phyloP scores from a whole-genome alignment of 2,888 invertebrate species.

The Acleris cristana region DNA sequence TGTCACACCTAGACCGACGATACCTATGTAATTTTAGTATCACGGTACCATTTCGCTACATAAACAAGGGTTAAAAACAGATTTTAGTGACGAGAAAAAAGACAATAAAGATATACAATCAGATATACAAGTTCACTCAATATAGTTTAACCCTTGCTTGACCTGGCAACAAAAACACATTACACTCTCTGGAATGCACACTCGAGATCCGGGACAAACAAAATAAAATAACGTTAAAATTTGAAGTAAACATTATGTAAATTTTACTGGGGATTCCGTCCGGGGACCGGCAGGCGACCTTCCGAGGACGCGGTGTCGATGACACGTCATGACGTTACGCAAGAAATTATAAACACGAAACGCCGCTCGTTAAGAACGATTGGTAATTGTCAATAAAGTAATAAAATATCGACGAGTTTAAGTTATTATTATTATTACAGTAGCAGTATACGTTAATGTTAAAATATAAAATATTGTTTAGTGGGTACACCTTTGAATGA shows the following conservation, averaged over 20 bases:
- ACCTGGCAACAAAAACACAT: neutral
- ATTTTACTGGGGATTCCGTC: conserved; percentile 45
- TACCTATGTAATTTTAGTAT: no score
- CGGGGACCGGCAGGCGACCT: conserved; percentile 53
- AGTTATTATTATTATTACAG: neutral
- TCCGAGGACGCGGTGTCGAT: conserved; percentile 69
- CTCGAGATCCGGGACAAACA: conserved; percentile 50
- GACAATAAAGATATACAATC: no score
- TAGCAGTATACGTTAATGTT: neutral
- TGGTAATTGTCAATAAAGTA: conserved; percentile 17
- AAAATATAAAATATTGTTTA: neutral
- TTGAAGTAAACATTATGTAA: conserved; percentile 40
- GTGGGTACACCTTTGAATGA: no score
- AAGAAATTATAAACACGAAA: conserved; percentile 44
- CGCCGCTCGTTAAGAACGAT: conserved; percentile 17
- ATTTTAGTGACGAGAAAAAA: no score
- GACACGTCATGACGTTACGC: conserved; percentile 61
- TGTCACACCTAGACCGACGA: no score
- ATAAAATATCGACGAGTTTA: neutral
- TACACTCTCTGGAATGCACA: conserved; percentile 20
- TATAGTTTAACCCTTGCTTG: no score
- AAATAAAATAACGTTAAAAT: conserved; percentile 16
- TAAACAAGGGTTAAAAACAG: no score
- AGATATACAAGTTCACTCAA: no score
- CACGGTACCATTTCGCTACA: no score